Conservation (phyloP, 2,797 vertebrate genomes). For the Falco naumanni region DNA sequence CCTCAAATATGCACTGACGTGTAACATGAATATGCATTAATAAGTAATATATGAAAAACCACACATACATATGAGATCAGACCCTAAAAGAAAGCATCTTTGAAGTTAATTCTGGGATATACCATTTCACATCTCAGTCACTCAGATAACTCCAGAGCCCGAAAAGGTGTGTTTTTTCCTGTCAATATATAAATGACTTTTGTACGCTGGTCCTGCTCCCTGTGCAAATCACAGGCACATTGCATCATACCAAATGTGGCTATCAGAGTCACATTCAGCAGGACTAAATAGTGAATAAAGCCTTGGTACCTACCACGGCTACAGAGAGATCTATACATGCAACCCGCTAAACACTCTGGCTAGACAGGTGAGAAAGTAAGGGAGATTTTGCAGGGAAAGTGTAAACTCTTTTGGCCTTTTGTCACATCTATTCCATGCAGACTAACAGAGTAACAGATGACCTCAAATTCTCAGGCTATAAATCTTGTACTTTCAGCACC, state of each 20-base stretch:
- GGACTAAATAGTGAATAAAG: not conserved
- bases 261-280: not conserved
- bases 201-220: not conserved
- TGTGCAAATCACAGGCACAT: not conserved
- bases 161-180: accelerated
- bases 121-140: not conserved
- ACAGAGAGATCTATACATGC: not conserved
- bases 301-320: not conserved
- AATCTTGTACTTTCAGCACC: not conserved
- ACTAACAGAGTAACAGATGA: not conserved
- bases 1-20: not conserved
- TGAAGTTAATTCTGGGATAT: not conserved
- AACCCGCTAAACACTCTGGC: not conserved
- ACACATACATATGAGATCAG: not conserved
- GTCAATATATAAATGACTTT: not conserved
- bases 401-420: not conserved
- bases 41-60: not conserved
- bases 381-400: not conserved
- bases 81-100: not conserved
- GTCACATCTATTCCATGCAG: not conserved
- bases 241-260: not conserved
- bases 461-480: not conserved
- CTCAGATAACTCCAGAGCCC: not conserved
- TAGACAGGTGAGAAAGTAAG: not conserved
- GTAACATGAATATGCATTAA: not conserved